These are phyloP conservation scores for Boleophthalmus pectinirostris DNA, from an alignment of 2,113 vertebrate genomes.

Conservation along the genomic window DNA sequence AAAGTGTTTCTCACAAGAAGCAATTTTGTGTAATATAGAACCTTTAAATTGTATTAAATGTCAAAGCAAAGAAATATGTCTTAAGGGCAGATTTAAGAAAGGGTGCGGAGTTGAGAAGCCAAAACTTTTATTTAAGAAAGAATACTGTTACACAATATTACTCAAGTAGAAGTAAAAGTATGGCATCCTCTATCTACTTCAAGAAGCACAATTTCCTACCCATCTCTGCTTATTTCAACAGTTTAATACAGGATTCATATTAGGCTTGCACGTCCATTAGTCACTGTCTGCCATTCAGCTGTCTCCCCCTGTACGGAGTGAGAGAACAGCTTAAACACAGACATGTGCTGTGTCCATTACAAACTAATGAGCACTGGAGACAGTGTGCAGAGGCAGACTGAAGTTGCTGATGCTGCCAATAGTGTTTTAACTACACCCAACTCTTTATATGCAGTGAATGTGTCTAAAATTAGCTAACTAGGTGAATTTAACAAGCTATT, in stretches of 20 bases:
- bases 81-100: too few relatives aligned
- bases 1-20: too few relatives aligned
- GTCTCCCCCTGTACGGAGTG: not conserved
- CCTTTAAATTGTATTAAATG: too few relatives aligned
- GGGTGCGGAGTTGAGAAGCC: too few relatives aligned
- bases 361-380: slow-evolving; percentile 23
- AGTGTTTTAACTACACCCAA: not conserved
- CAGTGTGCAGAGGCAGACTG: not conserved
- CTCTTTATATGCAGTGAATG: not conserved
- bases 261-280: not conserved
- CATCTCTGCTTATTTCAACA: not conserved
- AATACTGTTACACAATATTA: too few relatives aligned
- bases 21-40: too few relatives aligned
- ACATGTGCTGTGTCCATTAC: slow-evolving; percentile 19
- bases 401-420: slow-evolving; percentile 5
- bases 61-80: too few relatives aligned
- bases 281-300: slow-evolving; percentile 1
- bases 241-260: not conserved
- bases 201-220: not conserved
- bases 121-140: too few relatives aligned
- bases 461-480: slow-evolving; percentile 17
- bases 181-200: too few relatives aligned
- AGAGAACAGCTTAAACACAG: not conserved
- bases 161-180: too few relatives aligned
- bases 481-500: slow-evolving; percentile 7